A percentile compares a stretch with the other conserved stretches of the same genome.
phyloP scores from a whole-genome alignment of 2,888 invertebrate species.

The Aporophyla lueneburgensis region DNA sequence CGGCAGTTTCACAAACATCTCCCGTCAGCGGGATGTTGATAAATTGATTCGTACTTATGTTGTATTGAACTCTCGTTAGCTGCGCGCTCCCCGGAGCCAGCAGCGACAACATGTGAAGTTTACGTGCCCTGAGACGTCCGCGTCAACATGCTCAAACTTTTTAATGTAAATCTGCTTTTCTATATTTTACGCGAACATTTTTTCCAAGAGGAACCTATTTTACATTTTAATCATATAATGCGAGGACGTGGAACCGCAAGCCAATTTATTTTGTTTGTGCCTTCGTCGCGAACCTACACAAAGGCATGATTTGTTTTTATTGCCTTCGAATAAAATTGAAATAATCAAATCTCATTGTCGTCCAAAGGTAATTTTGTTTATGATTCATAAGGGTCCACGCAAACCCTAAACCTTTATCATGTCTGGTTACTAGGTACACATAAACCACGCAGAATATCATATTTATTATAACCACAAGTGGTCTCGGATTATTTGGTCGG shows the following conservation, averaged over 20 bases:
- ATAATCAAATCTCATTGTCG: slow-evolving; percentile 64
- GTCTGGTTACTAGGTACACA: slow-evolving; percentile 69
- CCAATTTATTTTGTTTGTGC: slow-evolving; percentile 56
- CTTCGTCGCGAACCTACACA: slow-evolving; percentile 48
- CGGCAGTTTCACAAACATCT: slow-evolving; percentile 53
- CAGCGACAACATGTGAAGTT: slow-evolving; percentile 60
- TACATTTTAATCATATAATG: slow-evolving; percentile 57
- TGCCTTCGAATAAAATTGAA: slow-evolving; percentile 54
- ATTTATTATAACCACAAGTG: slow-evolving; percentile 73
- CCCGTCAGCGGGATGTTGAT: slow-evolving; percentile 67
- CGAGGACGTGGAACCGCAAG: slow-evolving; percentile 35
- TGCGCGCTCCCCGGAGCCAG: slow-evolving; percentile 10
- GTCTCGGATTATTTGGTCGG: slow-evolving; percentile 76
- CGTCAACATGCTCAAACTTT: slow-evolving; percentile 47
- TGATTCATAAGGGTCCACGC: slow-evolving; percentile 60
- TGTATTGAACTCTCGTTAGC: slow-evolving; percentile 72
- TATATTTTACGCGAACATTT: slow-evolving; percentile 46
- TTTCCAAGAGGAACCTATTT: slow-evolving; percentile 48
- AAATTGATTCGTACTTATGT: slow-evolving; percentile 71
- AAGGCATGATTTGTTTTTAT: slow-evolving; percentile 64
- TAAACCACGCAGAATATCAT: slow-evolving; percentile 74
- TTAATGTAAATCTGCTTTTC: slow-evolving; percentile 46
- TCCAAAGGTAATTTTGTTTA: slow-evolving; percentile 61
- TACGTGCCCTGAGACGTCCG: slow-evolving; percentile 31
- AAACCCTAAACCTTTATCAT: slow-evolving; percentile 65